Evolutionary conservation across 2,888 invertebrate genomes (phyloP).

Genomic region (Agrochola lota): DNA sequence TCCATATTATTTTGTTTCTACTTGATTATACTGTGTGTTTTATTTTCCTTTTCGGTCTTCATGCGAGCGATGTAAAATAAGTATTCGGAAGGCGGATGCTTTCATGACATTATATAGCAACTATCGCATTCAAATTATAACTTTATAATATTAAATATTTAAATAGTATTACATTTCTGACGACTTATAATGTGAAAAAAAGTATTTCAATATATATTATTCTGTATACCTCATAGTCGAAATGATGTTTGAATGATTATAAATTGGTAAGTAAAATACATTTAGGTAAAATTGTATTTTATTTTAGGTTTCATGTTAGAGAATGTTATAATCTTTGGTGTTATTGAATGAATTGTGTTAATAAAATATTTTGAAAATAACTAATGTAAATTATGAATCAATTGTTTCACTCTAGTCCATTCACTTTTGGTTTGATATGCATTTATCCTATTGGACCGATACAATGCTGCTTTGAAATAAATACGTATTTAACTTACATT

Average conservation of each 20-base stretch:
- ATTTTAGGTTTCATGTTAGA: slow-evolving; percentile 91
- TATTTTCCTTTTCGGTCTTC: slow-evolving; percentile 87
- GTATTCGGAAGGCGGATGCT: slow-evolving; percentile 80
- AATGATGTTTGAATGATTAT: slow-evolving; percentile 90
- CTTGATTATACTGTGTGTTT: slow-evolving; percentile 88
- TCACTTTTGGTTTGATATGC: slow-evolving; percentile 38
- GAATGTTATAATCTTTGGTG: slow-evolving; percentile 91
- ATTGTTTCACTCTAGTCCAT: slow-evolving; percentile 81
- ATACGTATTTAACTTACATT: not conserved
- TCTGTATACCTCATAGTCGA: slow-evolving; percentile 90
- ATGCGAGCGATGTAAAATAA: slow-evolving; percentile 77
- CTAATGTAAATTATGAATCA: slow-evolving; percentile 86
- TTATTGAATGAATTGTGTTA: slow-evolving; percentile 91
- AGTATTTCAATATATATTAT: slow-evolving; percentile 87
- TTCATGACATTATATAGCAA: slow-evolving; percentile 81
- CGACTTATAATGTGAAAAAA: slow-evolving; percentile 80
- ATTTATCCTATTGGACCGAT: slow-evolving; percentile 26
- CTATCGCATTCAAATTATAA: slow-evolving; percentile 81
- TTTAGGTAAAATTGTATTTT: slow-evolving; percentile 89
- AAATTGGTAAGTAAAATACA: slow-evolving; percentile 89
- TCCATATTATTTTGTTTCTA: slow-evolving; percentile 94
- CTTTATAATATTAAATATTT: slow-evolving; percentile 74
- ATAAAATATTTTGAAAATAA: slow-evolving; percentile 91
- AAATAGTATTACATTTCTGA: slow-evolving; percentile 82
- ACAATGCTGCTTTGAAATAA: slow-evolving; percentile 41